Evolutionary conservation across 2,888 invertebrate species (phyloP).

Genomic region (Drosophila kanekoi): DNA sequence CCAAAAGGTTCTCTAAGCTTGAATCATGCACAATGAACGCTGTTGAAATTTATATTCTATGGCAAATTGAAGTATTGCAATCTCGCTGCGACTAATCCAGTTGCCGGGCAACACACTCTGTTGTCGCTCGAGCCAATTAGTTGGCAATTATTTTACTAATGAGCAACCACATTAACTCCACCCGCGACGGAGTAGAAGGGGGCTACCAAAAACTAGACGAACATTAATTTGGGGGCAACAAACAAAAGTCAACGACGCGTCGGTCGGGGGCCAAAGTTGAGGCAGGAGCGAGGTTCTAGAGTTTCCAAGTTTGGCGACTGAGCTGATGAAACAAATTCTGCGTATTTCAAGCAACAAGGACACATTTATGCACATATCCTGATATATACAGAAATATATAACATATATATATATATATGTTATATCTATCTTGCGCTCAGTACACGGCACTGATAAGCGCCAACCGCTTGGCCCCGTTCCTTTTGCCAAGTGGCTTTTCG

Average conservation of each 20-base stretch:
- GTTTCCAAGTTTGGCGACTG: slow-evolving; percentile 14
- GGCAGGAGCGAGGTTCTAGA: slow-evolving; percentile 13
- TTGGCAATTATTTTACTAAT: slow-evolving; percentile 74
- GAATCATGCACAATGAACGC: neutral
- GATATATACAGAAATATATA: slow-evolving; percentile 18
- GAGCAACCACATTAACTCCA: slow-evolving; percentile 64
- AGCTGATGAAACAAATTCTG: slow-evolving; percentile 54
- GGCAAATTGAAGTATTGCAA: slow-evolving; percentile 23
- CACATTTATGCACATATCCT: slow-evolving; percentile 40
- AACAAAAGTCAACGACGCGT: slow-evolving; percentile 36
- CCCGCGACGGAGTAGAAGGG: slow-evolving; percentile 1
- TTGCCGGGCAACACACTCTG: slow-evolving; percentile 33
- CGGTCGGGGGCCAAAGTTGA: slow-evolving; percentile 19
- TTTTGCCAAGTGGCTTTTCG: slow-evolving; percentile 32
- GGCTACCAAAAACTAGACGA: slow-evolving; percentile 20
- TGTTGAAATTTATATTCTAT: neutral
- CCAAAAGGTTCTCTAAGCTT: neutral
- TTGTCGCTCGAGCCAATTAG: slow-evolving; percentile 65
- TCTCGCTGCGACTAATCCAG: slow-evolving; percentile 31
- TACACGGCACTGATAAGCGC: slow-evolving; percentile 56
- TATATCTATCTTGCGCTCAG: too few species aligned
- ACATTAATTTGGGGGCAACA: slow-evolving; percentile 38
- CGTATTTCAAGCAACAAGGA: slow-evolving; percentile 12
- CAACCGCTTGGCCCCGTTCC: slow-evolving; percentile 18
- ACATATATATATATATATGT: slow-evolving; percentile 11